Base-by-base conservation (phyloP, 2,797 vertebrate genomes). In the Gouania willdenowi region DNA sequence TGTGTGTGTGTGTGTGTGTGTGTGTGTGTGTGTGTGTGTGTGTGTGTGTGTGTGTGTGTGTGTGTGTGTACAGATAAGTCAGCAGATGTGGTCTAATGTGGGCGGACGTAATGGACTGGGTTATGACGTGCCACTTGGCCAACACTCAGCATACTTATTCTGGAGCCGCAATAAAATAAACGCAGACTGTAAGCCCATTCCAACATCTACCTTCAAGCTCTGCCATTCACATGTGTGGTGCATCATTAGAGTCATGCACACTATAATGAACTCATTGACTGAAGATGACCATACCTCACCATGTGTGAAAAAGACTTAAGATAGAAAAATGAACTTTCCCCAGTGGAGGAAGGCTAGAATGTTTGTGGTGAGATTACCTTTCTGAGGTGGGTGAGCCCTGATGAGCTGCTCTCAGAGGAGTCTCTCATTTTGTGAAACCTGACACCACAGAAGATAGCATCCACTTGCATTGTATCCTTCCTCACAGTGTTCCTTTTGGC, bases 351-450 rank as follows among this genome's bases (percentile, higher is more conserved):
- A n/a, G n/a, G n/a, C n/a, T n/a, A n/a, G n/a, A n/a, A n/a, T 6
- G 12, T 35, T 3, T 25, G 43, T n/a, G 1, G 6, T 15, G 37
- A 25, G 43, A 26, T 62, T 82, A 90, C 89, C 88, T 89, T 65
- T 77, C 71, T 84, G 80, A 83, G 86, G 79, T 78, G 74, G 63
- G 54, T 66, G 77, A 85, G 81, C 82, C 71, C 81, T 79, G 81
- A 64, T 78, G 81, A 75, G 80, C 65, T 66, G 55, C 79, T 75
- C 73, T 33, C 62, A 58, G 48, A 55, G 75, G 71, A 42, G 71
- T 52, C 67, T 75, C 62, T 89, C 89, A 91, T 91, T 84, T 89
- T 90, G 84, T 53, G 81, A 83, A 87, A 83, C 68, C 71, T 70
- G 82, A 86, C 42, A 54, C 79, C 28, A 40, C 65, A 66, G 64